Base-by-base conservation (phyloP, 2,113 vertebrate species). In the Cyprinodon variegatus region DNA sequence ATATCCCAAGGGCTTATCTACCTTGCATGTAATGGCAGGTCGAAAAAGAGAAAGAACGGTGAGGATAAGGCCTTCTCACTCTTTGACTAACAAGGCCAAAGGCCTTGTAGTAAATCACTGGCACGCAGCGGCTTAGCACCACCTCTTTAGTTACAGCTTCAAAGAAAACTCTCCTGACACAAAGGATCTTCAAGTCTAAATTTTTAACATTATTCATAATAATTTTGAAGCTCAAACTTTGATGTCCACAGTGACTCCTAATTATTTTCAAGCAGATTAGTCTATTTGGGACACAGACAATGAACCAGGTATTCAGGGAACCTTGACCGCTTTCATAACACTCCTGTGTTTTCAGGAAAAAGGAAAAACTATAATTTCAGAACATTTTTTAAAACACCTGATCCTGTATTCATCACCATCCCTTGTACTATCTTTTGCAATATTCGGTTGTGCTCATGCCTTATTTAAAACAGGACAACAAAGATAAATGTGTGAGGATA, bases 1-100 rank as follows among this genome's bases (percentile, higher is more conserved):
- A 90, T 84, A 83, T 76, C 78, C 67, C 53, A 11, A 37, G 69
- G 39, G 61, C 68, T 78, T 79, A 83, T 79, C 73, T 74, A 86
- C 81, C 69, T 73, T 50, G 69, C 53, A 57, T 57, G 50, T 57
- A 57, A n/a, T 10, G n/a, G 17, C 50, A 57, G 50, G 50, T 57
- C n/a, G 50, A 8, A 9, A 14, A 50, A 1, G n/a, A 8, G n/a
- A 57, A 45, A 11, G 9, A 45, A 57, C 20, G 69, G 37, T 6
- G 61, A 65, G 64, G 83, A 88, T 77, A 0, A 74, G 39, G 43
- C 40, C 43, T 63, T 79, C 59, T 63, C 76, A 68, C 64, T 68
- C 40, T 11, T 50, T 59, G 40, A 69, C 65, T 67, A 46, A 76
- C 63, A 22, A 50, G 53, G 65, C 65, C 9, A 20, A 57, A 57